Conservation (phyloP, 1,140 invertebrate genomes). For the Saccostrea echinata region DNA sequence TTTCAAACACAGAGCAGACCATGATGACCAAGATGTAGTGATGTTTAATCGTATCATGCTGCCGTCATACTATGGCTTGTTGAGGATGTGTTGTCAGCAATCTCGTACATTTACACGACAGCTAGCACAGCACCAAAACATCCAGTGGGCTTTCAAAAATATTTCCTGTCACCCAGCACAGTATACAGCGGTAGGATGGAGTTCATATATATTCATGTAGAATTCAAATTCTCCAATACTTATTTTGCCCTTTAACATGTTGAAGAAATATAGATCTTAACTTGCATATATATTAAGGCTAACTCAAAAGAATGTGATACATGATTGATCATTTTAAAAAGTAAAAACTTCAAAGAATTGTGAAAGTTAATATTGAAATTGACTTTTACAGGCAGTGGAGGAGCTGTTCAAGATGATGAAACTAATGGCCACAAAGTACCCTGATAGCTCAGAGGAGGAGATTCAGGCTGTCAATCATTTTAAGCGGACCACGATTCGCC, state of each 20-base stretch:
- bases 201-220: neutral
- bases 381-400: slow-evolving; percentile 87
- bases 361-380: slow-evolving; percentile 24
- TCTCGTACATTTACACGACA: slow-evolving; percentile 91
- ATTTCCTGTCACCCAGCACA: slow-evolving; percentile 96
- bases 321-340: neutral
- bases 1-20: slow-evolving; percentile 85
- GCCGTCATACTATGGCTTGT: slow-evolving; percentile 95
- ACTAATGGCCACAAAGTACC: slow-evolving; percentile 88
- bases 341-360: neutral
- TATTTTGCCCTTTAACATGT: neutral
- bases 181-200: slow-evolving; percentile 87
- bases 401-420: slow-evolving; percentile 94
- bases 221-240: neutral
- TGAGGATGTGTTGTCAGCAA: slow-evolving; percentile 93
- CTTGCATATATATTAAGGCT: no score
- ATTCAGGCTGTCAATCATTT: slow-evolving; percentile 90
- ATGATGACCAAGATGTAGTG: slow-evolving; percentile 96
- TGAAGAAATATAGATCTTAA: no score
- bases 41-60: slow-evolving; percentile 95
- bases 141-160: slow-evolving; percentile 97
- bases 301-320: neutral
- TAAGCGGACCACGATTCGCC: slow-evolving; percentile 88
- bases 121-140: slow-evolving; percentile 94
- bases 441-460: slow-evolving; percentile 89